Conservation (phyloP, 2,797 vertebrate genomes). For the Paguma larvata region DNA sequence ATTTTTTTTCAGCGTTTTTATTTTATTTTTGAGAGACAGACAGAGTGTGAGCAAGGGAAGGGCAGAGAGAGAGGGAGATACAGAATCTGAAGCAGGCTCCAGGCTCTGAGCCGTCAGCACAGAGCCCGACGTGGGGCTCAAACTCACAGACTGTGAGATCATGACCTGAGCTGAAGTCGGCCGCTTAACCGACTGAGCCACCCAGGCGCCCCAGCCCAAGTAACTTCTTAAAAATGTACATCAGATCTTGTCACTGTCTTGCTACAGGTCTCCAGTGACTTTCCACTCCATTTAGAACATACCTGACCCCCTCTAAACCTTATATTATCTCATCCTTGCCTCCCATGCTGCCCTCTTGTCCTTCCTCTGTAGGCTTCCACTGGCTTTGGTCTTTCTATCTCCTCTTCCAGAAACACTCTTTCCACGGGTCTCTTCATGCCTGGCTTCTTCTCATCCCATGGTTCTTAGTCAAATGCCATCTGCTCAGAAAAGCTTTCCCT, state of each 20-base stretch:
- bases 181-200: too few species aligned
- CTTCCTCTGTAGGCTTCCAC: not conserved
- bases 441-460: not conserved
- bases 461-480: not conserved
- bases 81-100: too few species aligned
- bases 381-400: not conserved
- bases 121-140: too few species aligned
- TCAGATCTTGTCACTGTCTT: not conserved
- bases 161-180: too few species aligned
- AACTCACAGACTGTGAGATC: too few species aligned
- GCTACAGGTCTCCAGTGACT: not conserved
- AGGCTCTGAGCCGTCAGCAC: too few species aligned
- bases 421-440: not conserved
- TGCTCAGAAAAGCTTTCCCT: not conserved
- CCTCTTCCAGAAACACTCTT: not conserved
- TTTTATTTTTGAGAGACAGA: too few species aligned
- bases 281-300: not conserved
- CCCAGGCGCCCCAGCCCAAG: not conserved
- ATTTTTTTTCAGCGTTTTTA: too few species aligned
- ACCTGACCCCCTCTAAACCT: not conserved
- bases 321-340: not conserved
- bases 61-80: too few species aligned
- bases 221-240: not conserved
- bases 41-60: too few species aligned
- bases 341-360: not conserved